phyloP scores from a whole-genome alignment of 2,888 invertebrate genomes.

The Nomada ferruginata region DNA sequence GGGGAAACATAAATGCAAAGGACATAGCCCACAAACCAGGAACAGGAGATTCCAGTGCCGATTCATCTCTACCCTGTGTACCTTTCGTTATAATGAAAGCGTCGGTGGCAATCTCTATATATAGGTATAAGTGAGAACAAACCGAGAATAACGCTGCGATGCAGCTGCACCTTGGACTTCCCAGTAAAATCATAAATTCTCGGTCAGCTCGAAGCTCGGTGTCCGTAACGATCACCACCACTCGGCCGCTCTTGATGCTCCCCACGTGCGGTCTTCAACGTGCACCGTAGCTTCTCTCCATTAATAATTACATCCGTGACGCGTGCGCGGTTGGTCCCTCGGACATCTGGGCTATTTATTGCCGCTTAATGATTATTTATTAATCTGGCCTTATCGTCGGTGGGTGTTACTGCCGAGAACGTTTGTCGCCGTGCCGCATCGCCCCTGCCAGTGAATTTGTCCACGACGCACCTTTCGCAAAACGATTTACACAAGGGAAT shows the following conservation, averaged over 20 bases:
- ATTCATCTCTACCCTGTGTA: slow-evolving; percentile 5
- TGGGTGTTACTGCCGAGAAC: slow-evolving; percentile 38
- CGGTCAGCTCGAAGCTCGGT: slow-evolving; percentile 60
- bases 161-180: slow-evolving; percentile 37
- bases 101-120: slow-evolving; percentile 4
- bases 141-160: slow-evolving; percentile 27
- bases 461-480: too few species aligned
- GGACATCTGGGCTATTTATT: slow-evolving; percentile 80
- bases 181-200: slow-evolving; percentile 69
- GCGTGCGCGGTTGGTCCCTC: slow-evolving; percentile 61
- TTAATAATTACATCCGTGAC: slow-evolving; percentile 75
- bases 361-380: slow-evolving; percentile 82
- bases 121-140: slow-evolving; percentile 14
- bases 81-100: slow-evolving; percentile 16
- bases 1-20: neutral
- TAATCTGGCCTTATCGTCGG: slow-evolving; percentile 78
- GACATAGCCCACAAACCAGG: neutral
- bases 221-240: slow-evolving; percentile 53
- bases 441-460: slow-evolving; percentile 9
- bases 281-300: slow-evolving; percentile 63
- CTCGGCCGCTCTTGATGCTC: slow-evolving; percentile 55
- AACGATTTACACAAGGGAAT: too few species aligned
- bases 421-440: slow-evolving; percentile 50
- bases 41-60: slow-evolving; percentile 8
- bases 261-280: slow-evolving; percentile 72